phyloP scores from a whole-genome alignment of 1,140 invertebrate genomes.

The Drosophila ercepeae region DNA sequence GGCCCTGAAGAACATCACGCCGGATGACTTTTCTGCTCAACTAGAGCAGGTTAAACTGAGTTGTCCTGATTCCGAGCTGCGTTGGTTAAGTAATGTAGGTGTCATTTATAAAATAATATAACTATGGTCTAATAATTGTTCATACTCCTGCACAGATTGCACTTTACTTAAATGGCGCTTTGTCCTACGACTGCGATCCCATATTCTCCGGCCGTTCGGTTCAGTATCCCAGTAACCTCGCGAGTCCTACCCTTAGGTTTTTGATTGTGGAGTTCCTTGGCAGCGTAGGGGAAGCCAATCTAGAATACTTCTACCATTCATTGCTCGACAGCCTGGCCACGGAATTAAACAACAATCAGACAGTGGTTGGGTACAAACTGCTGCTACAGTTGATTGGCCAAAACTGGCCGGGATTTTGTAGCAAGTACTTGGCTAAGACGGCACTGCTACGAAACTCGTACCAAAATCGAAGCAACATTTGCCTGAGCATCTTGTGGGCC shows the following conservation, averaged over 20 bases:
- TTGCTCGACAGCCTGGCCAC: conserved; percentile 86
- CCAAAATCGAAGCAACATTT: conserved; percentile 91
- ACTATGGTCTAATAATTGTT: background rate
- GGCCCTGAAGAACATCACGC: conserved; percentile 84
- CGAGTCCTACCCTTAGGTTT: conserved; percentile 45
- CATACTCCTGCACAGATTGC: conserved; percentile 33
- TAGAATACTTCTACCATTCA: conserved; percentile 86
- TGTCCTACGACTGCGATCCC: conserved; percentile 73
- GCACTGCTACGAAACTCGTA: conserved; percentile 89
- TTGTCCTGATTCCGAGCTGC: conserved; percentile 68
- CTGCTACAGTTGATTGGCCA: conserved; percentile 88
- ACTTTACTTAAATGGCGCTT: conserved; percentile 56
- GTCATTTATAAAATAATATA: background rate
- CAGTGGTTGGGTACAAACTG: conserved; percentile 88
- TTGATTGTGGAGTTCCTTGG: conserved; percentile 76
- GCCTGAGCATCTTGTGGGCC: conserved; percentile 91
- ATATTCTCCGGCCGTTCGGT: conserved; percentile 70
- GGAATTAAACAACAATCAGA: conserved; percentile 68
- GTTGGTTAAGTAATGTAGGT: conserved; percentile 72
- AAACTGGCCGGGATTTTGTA: conserved; percentile 87
- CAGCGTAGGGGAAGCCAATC: conserved; percentile 84
- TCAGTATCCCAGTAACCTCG: conserved; percentile 71
- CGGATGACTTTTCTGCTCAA: conserved; percentile 65
- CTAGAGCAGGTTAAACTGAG: conserved; percentile 65
- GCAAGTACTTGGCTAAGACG: conserved; percentile 87